Conservation (phyloP, 1,140 invertebrate species). For the Heliconius hermathena region DNA sequence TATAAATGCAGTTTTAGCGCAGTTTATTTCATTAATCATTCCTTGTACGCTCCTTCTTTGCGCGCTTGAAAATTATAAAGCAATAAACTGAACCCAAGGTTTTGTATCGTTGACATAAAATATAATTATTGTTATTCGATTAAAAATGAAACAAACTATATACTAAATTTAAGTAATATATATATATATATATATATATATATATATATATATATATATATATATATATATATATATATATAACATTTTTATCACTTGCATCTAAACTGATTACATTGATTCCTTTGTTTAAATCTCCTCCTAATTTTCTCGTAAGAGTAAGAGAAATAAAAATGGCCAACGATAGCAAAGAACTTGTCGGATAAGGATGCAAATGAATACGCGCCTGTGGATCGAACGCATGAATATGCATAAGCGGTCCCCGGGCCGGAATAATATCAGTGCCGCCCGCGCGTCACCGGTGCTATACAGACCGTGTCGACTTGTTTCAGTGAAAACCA, state of each 20-base stretch:
- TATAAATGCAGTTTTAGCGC: too few relatives aligned
- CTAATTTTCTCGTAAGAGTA: slow-evolving; percentile 15
- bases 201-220: too few relatives aligned
- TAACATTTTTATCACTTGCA: too few relatives aligned
- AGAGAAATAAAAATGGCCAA: slow-evolving; percentile 65
- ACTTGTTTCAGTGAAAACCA: slow-evolving; percentile 30
- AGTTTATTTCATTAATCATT: too few relatives aligned
- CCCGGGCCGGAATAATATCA: slow-evolving; percentile 66
- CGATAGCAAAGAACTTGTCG: slow-evolving; percentile 58
- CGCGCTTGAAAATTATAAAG: background rate
- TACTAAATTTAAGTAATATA: too few relatives aligned
- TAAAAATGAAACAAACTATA: background rate
- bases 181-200: too few relatives aligned
- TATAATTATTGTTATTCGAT: background rate
- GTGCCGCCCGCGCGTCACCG: slow-evolving; percentile 37
- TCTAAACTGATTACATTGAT: too few relatives aligned
- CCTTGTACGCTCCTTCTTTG: too few relatives aligned
- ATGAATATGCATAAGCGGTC: slow-evolving; percentile 75
- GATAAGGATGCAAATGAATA: slow-evolving; percentile 80
- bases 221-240: too few relatives aligned
- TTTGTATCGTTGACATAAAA: background rate
- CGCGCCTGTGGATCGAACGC: slow-evolving; percentile 62
- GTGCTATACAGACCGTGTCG: slow-evolving; percentile 21
- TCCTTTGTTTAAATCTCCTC: background rate
- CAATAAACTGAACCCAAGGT: background rate